Evolutionary conservation across 2,113 vertebrate genomes (phyloP), one percentile per base, ranked within the genome.

Genomic region (Leucoraja erinaceus): DNA sequence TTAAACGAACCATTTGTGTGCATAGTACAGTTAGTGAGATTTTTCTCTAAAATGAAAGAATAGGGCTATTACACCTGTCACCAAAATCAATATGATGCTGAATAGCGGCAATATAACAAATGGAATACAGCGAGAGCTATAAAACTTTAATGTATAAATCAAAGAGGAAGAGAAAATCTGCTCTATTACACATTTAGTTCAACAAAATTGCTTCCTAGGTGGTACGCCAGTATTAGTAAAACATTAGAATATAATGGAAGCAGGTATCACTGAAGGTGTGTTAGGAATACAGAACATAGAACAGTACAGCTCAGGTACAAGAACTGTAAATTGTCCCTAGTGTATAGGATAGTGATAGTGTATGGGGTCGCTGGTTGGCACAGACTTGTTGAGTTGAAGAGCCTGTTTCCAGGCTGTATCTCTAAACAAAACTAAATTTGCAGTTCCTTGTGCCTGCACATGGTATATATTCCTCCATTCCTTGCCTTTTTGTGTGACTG

Each of bases 61-160:
- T 18, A 18, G 83, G 83, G 28, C 9, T 63, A 66, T 88, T 63
- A 88, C 61, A 61, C 5, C 12, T 66, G 83, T n/a, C 83, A 88
- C 11, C 61, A 88, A 63, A 31, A 11, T 88, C 59, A 88, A 63
- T 66, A 63, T 31, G 28, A 63, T 63, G 83, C 83, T 63, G 11
- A 88, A 63, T 88, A 31, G 59, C 12, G 63, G 83, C 38, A 63
- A 31, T 88, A 88, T 88, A 63, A 63, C 83, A 88, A 88, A 31
- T 31, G 59, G 56, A 66, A 66, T 86, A 86, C 78, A 81, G 9
- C 54, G 25, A 31, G n/a, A 1, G n/a, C n/a, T 88, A 31, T 63
- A 31, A 63, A 63, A 88, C 59, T 66, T 63, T 18, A 88, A 88
- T 66, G 59, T 88, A 88, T 63, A n/a, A 63, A 66, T 88, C 83